Evolutionary conservation across 1,140 invertebrate genomes (phyloP).

Genomic region (Drosophila aff.): DNA sequence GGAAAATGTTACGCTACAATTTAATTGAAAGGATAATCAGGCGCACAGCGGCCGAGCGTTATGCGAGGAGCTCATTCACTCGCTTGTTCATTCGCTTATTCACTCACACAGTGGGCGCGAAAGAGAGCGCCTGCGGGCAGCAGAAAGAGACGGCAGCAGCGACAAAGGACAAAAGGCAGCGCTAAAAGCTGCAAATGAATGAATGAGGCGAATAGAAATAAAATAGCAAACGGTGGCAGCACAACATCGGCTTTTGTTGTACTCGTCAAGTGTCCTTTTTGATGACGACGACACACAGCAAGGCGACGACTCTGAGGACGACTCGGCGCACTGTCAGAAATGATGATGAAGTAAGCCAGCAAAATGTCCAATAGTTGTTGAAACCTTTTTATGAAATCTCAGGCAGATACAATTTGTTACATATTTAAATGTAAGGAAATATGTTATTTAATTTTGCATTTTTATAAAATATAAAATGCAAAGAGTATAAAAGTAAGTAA

Average conservation of each 20-base stretch:
- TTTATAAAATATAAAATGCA: no score
- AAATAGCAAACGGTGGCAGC: slow-evolving; percentile 67
- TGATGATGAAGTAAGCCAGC: no score
- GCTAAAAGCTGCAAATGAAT: slow-evolving; percentile 65
- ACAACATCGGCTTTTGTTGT: slow-evolving; percentile 79
- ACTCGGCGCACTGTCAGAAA: slow-evolving; percentile 5
- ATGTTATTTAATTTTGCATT: no score
- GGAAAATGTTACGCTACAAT: slow-evolving; percentile 84
- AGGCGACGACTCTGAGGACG: slow-evolving; percentile 22
- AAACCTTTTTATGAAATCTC: no score
- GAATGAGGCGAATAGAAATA: slow-evolving; percentile 78
- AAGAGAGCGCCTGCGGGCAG: slow-evolving; percentile 14
- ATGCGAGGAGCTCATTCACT: slow-evolving; percentile 57
- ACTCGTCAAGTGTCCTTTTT: slow-evolving; percentile 81
- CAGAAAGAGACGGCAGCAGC: slow-evolving; percentile 14
- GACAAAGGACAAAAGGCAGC: slow-evolving; percentile 64
- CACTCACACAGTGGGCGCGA: slow-evolving; percentile 17
- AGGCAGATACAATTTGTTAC: no score
- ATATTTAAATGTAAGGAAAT: no score
- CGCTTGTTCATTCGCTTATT: slow-evolving; percentile 28
- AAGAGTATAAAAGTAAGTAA: no score
- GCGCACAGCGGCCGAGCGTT: slow-evolving; percentile 69
- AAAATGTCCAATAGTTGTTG: background rate
- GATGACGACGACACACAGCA: slow-evolving; percentile 56
- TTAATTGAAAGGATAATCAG: slow-evolving; percentile 84